Percentiles rank a stretch among this genome's conserved stretches.
Evolutionary conservation across 2,797 vertebrate genomes (phyloP).

Genomic region (Rallus crepitans): DNA sequence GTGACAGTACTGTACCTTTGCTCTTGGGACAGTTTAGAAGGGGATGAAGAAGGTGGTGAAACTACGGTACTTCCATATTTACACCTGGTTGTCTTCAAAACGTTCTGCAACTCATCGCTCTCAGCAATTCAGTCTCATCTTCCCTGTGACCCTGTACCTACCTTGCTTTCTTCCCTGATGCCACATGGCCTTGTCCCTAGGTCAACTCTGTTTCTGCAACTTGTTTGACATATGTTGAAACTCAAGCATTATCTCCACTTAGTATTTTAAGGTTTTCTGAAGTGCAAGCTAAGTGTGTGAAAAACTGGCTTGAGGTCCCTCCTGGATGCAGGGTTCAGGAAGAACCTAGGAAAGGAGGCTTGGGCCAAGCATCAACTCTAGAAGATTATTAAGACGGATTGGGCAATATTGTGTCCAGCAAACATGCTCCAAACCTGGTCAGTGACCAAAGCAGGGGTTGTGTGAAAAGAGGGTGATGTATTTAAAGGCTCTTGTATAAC

Average conservation of each 20-base stretch:
- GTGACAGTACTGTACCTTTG: neutral
- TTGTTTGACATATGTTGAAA: accelerated
- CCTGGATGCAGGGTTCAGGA: neutral
- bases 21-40: neutral
- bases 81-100: neutral
- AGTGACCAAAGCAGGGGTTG: neutral
- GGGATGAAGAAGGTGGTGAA: neutral
- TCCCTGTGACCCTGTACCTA: neutral
- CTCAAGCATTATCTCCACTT: neutral
- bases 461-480: neutral
- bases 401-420: neutral
- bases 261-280: neutral
- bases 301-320: neutral
- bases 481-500: neutral
- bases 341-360: accelerated
- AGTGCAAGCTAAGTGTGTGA: accelerated
- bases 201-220: neutral
- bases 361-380: neutral
- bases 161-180: neutral
- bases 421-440: neutral
- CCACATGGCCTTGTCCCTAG: neutral
- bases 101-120: neutral
- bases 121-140: neutral
- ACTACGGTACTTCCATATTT: neutral
- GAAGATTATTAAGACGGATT: neutral